phyloP scores from a whole-genome alignment of 2,113 vertebrate genomes.

The Vidua macroura region DNA sequence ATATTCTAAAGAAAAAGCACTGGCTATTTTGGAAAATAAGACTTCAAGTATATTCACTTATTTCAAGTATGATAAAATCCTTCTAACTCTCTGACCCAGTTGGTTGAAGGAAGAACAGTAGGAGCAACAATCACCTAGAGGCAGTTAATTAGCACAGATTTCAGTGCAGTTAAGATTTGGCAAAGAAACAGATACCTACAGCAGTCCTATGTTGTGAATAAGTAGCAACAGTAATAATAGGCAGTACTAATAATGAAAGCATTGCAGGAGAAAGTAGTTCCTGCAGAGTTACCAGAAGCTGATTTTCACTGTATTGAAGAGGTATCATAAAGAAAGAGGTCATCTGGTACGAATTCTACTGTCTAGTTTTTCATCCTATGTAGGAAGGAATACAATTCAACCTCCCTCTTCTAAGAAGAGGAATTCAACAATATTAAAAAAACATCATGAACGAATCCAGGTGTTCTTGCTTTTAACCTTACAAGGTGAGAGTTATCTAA shows the following conservation, averaged over 20 bases:
- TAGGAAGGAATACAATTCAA: neutral
- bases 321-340: neutral
- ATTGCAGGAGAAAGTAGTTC: neutral
- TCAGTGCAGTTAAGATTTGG: constrained; percentile 1
- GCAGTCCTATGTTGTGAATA: neutral
- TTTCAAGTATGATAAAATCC: neutral
- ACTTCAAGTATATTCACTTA: neutral
- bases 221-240: neutral
- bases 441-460: neutral
- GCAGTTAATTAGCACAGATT: constrained; percentile 41
- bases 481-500: neutral
- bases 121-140: neutral
- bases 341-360: neutral
- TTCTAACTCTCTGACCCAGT: neutral
- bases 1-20: neutral
- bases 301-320: neutral
- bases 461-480: neutral
- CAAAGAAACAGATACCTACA: neutral
- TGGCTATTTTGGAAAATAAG: neutral
- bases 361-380: neutral
- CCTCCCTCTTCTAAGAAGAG: neutral
- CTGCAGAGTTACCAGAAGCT: neutral
- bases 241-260: neutral
- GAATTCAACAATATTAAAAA: neutral
- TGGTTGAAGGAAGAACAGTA: neutral